Evolutionary conservation across 2,888 invertebrate genomes (phyloP).

Genomic region (Drosophila anomelani): DNA sequence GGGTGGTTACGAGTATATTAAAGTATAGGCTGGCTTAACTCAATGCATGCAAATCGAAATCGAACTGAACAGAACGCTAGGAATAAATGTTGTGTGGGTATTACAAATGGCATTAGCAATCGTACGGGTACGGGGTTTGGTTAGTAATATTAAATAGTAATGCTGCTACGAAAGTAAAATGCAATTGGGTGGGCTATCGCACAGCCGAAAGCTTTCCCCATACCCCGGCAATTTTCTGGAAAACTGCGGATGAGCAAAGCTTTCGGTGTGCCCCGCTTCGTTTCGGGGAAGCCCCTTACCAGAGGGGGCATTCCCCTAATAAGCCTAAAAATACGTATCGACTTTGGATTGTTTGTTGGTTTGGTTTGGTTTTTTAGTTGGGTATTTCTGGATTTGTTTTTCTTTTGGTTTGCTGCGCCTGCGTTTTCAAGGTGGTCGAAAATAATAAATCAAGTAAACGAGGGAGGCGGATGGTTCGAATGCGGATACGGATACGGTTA

Average conservation of each 20-base stretch:
- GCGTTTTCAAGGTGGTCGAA: conserved; percentile 58
- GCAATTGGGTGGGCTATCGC: conserved; percentile 42
- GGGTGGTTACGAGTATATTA: conserved; percentile 44
- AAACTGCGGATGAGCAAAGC: conserved; percentile 69
- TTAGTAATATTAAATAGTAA: conserved; percentile 58
- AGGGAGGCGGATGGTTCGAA: conserved; percentile 25
- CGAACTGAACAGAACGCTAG: conserved; percentile 61
- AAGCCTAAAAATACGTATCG: conserved; percentile 85
- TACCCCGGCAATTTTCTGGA: conserved; percentile 52
- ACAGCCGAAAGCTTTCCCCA: conserved; percentile 74
- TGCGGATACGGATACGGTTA: conserved; percentile 20
- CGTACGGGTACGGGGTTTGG: conserved; percentile 43
- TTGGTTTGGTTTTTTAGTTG: conserved; percentile 35
- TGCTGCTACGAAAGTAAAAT: conserved; percentile 65
- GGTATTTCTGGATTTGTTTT: conserved; percentile 39
- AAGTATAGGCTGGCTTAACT: conserved; percentile 57
- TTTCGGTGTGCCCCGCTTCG: conserved; percentile 56
- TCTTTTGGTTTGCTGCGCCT: conserved; percentile 42
- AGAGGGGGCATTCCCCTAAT: conserved; percentile 52
- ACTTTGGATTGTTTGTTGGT: conserved; percentile 82
- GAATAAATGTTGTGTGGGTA: conserved; percentile 51
- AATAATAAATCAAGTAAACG: conserved; percentile 52
- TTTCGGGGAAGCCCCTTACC: conserved; percentile 35
- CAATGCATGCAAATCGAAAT: conserved; percentile 68
- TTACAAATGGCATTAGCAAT: conserved; percentile 65